Evolutionary conservation across 2,797 vertebrate species (phyloP), one percentile per base, ranked within the genome.

Genomic region (Distichodus sexfasciatus): DNA sequence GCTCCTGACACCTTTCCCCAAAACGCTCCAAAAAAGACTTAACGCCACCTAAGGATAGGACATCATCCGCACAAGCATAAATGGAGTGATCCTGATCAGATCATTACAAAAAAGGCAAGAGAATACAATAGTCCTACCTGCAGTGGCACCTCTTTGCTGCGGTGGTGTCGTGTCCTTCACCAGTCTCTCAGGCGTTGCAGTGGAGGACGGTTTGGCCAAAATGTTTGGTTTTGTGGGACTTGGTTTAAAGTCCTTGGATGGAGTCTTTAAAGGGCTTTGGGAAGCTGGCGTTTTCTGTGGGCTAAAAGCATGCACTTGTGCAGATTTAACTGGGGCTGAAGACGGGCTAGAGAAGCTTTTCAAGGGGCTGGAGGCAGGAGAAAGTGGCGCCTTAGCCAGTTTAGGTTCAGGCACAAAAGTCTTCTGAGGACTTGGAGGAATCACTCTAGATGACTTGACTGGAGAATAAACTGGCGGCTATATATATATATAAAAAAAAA

Each of bases 21-120:
- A 98, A 98, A 50, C 92, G 93, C 79, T 96, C 95, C 87, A 96
- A 84, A 77, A 98, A 97, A 72, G 94, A 92, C 74, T 97, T 98
- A 10, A 96, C 92, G 76, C 87, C 95, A 76, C 81, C 85, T 79
- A 1, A 43, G 46, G 61, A 83, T 79, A 1, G 82, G 12, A 71
- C 9, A 72, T 17, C n/a, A 66, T 28, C 7, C 1, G 11, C 12
- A 35, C 10, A 59, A 4, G 29, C n/a, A n/a, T n/a, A n/a, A n/a
- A n/a, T n/a, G n/a, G n/a, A n/a, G n/a, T n/a, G n/a, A n/a, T n/a
- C n/a, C n/a, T n/a, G n/a, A 0, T 14, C 11, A 28, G 38, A 14
- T 8, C 1, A 58, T 11, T 41, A 21, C 4, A 33, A 11, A 15
- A 15, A n/a, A 0, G 9, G 1, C n/a, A n/a, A 14, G n/a, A 54